Base-by-base conservation (phyloP, 1,140 invertebrate genomes). In the Teleopsis dalmanni region DNA sequence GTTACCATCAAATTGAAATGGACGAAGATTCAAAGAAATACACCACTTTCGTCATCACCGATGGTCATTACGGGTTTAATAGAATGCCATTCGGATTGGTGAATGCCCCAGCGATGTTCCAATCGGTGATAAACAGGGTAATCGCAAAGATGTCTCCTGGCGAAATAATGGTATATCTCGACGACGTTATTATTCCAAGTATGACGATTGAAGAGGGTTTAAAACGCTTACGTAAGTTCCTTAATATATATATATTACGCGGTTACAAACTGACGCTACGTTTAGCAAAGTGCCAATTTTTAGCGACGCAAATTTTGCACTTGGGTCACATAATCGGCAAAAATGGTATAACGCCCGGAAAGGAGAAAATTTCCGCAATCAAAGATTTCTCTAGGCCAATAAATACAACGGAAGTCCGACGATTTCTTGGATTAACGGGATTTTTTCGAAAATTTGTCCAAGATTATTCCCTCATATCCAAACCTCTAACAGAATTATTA, bases 31-130 rank as follows among this genome's bases (percentile, higher is more conserved):
- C 65, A 45, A 55, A 29, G 14, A 34, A 55, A 3, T 75, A 75
- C 53, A 75, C 73, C 0, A 73, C 69, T 0, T 75, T 76, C 50
- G 48, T 50, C 0, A 67, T 61, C 14, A 59, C 45, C 16, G 48
- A 57, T 23, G 55, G 59, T 0, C 56, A 58, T 27, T 66, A 50
- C 46, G 48, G 59, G 18, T 70, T 50, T 38, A 47, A 50, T 18
- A 11, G 48, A 18, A 53, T 70, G 41, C 54, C 59, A 0, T 60
- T 60, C 31, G 64, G 64, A 4, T 22, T 65, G 0, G 47, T 35
- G 4, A 55, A 58, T 34, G 51, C 47, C 3, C 66, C 59, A 0
- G 52, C 73, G 16, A 67, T 68, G 0, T 77, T 76, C 51, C 69
- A 75, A 48, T 36, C 73, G 8, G 56, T 68, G 5, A 73, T 77